Percentiles rank a stretch among this genome's conserved stretches.
Conservation (phyloP, 2,797 vertebrate species). For the Rhabdomys pumilio region DNA sequence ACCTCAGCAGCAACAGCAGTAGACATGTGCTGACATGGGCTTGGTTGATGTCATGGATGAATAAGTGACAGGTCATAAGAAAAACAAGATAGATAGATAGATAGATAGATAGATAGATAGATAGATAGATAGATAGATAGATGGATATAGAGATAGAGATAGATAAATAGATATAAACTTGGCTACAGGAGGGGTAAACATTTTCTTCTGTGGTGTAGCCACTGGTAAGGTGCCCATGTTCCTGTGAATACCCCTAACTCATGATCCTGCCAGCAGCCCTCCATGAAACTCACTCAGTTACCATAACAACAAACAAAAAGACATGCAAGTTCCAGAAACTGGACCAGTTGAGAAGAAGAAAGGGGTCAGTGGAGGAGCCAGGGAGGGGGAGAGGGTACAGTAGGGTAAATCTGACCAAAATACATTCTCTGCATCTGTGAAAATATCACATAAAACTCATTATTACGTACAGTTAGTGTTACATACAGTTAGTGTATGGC, state of each 20-base stretch:
- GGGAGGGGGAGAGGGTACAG: background rate
- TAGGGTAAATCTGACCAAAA: background rate
- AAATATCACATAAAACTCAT: background rate
- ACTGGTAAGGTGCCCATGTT: background rate
- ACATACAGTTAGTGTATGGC: no score
- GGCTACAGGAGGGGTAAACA: background rate
- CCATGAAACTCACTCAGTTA: background rate
- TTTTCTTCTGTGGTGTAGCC: background rate
- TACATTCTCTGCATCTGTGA: background rate
- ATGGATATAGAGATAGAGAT: no score
- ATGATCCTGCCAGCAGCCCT: background rate
- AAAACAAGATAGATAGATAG: background rate
- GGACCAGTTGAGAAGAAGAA: background rate
- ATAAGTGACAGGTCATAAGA: background rate
- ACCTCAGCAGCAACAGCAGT: background rate
- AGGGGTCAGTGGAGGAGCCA: background rate
- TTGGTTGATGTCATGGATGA: background rate
- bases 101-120: background rate
- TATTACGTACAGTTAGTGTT: background rate
- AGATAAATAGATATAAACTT: no score
- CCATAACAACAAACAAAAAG: background rate
- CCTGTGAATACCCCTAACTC: background rate
- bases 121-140: background rate
- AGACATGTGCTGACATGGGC: background rate
- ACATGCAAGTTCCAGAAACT: background rate